A percentile compares a stretch with the other conserved stretches of the same genome.
These are phyloP conservation scores for Atherinomorus stipes DNA, from an alignment of 2,113 vertebrate species.

Conservation along the genomic window DNA sequence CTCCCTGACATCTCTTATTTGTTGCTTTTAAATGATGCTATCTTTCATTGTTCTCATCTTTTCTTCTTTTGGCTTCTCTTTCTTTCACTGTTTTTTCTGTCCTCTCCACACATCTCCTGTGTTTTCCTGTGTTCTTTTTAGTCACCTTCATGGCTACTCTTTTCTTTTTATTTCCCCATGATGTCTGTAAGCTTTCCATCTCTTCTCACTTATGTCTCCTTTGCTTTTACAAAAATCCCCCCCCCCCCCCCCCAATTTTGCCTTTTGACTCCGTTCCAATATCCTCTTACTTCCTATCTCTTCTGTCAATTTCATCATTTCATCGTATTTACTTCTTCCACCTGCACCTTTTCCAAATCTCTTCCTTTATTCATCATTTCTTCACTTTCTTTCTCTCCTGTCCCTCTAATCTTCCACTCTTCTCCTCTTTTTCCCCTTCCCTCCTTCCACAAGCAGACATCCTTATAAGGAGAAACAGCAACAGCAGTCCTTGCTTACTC, in stretches of 20 bases:
- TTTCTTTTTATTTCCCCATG: not conserved
- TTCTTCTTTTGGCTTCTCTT: not conserved
- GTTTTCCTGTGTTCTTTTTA: not conserved
- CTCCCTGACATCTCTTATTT: not conserved
- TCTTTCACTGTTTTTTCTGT: not conserved
- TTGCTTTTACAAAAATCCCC: not conserved
- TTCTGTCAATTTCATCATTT: not conserved
- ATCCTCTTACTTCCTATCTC: not conserved
- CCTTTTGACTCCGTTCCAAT: not conserved
- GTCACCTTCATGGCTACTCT: not conserved
- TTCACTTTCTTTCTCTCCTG: constrained; percentile 5
- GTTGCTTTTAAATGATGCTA: not conserved
- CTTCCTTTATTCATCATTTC: not conserved
- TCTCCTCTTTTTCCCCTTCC: constrained; percentile 31
- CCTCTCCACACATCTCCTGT: not conserved
- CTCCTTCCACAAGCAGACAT: constrained; percentile 50
- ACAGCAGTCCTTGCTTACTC: constrained; percentile 47
- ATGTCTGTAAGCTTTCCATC: not conserved
- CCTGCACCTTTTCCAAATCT: not conserved
- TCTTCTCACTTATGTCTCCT: not conserved
- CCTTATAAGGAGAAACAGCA: constrained; percentile 81
- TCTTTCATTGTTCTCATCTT: not conserved
- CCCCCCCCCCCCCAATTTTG: not conserved
- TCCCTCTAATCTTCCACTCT: not conserved
- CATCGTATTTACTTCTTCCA: not conserved